Evolutionary conservation across 2,888 invertebrate genomes (phyloP).

Genomic region (Gnatocerus cornutus): DNA sequence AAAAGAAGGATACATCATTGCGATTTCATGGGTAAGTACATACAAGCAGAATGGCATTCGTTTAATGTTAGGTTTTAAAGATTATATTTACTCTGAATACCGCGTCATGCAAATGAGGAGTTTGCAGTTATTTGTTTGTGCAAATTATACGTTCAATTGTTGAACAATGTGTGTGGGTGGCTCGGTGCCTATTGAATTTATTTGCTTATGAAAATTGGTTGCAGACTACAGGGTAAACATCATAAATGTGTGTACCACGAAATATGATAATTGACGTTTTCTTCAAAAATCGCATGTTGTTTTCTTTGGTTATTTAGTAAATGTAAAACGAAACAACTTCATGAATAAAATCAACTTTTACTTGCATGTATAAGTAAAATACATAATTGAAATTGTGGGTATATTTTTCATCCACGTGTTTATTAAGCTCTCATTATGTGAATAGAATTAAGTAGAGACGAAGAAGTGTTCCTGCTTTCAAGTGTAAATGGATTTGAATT

Average conservation of each 20-base stretch:
- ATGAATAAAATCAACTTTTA: no score
- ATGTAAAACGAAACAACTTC: no score
- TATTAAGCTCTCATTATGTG: no score
- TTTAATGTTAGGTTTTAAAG: constrained; percentile 40
- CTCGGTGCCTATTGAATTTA: constrained; percentile 46
- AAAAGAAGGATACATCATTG: constrained; percentile 97
- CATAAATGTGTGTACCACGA: constrained; percentile 18
- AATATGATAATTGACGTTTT: not conserved
- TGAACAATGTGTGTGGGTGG: constrained; percentile 56
- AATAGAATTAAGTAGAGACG: no score
- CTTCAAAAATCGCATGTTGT: no score
- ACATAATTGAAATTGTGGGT: no score
- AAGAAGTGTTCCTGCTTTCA: no score
- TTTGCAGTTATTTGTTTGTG: constrained; percentile 58
- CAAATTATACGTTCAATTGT: constrained; percentile 60
- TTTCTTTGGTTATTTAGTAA: no score
- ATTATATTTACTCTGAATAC: constrained; percentile 46
- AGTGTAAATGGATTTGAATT: no score
- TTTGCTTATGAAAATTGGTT: constrained; percentile 48
- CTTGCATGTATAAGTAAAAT: no score
- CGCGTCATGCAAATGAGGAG: constrained; percentile 57
- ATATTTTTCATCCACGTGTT: no score
- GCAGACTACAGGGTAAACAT: constrained; percentile 44
- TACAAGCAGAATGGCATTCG: constrained; percentile 3
- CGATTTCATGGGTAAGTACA: constrained; percentile 88